These are phyloP conservation scores for Cephus runcator DNA, from an alignment of 2,888 invertebrate species.

Conservation along the genomic window DNA sequence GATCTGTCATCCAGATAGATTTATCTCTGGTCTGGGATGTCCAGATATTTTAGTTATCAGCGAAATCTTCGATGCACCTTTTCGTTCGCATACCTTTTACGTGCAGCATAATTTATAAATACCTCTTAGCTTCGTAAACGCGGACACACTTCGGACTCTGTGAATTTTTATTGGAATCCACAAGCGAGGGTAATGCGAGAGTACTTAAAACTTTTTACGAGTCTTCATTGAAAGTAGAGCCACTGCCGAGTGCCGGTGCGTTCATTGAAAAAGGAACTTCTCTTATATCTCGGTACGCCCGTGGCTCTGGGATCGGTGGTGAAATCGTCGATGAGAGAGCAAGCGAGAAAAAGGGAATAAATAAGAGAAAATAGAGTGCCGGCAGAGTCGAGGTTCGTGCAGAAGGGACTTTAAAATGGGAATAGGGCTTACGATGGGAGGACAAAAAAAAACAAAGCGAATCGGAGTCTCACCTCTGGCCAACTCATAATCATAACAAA, in stretches of 20 bases:
- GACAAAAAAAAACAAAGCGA: neutral
- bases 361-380: neutral
- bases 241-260: slow-evolving; percentile 11
- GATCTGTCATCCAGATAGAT: neutral
- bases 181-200: slow-evolving; percentile 4
- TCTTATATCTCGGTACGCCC: neutral
- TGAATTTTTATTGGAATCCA: neutral
- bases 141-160: neutral
- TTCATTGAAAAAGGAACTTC: slow-evolving; percentile 1
- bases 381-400: neutral
- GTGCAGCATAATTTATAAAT: neutral
- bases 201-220: slow-evolving; percentile 55
- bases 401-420: neutral
- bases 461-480: slow-evolving; percentile 34
- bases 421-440: neutral
- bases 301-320: neutral
- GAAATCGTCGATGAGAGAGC: neutral
- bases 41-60: neutral
- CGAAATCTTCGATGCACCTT: neutral
- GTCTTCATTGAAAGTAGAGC: slow-evolving; percentile 50
- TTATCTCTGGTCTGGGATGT: neutral
- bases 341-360: neutral
- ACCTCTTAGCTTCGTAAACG: neutral
- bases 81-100: neutral
- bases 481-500: slow-evolving; percentile 50